Conservation (phyloP, 2,113 vertebrate species). For the Malurus melanocephalus region DNA sequence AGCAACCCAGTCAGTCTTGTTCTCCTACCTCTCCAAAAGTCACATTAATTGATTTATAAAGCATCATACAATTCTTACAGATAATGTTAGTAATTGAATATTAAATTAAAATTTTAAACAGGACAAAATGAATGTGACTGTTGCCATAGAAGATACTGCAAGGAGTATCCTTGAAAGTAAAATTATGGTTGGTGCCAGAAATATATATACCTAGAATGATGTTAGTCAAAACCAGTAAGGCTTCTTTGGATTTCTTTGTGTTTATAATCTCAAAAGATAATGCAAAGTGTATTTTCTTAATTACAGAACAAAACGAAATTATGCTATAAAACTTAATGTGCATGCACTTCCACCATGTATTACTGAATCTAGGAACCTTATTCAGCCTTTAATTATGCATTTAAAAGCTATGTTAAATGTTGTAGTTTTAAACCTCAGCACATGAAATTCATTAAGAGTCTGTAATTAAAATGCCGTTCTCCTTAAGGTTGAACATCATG, state of each 20-base stretch:
- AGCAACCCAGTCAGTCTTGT: background rate
- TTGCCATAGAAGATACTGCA: background rate
- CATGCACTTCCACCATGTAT: background rate
- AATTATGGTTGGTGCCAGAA: background rate
- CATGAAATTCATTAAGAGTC: background rate
- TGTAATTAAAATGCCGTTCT: background rate
- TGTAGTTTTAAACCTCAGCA: background rate
- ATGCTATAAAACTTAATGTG: background rate
- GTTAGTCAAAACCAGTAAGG: background rate
- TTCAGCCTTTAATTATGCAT: background rate
- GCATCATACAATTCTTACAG: background rate
- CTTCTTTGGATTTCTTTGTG: background rate
- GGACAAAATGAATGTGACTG: background rate
- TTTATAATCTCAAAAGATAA: background rate
- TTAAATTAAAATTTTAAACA: background rate
- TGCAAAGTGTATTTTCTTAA: background rate
- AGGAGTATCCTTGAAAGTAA: background rate
- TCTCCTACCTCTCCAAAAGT: background rate
- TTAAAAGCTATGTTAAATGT: background rate
- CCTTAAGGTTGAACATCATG: background rate
- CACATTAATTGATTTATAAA: background rate
- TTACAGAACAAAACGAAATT: background rate
- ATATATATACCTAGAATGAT: background rate
- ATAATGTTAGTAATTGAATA: background rate
- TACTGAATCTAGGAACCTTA: background rate